A percentile compares a stretch with the other conserved stretches of the same genome.
phyloP scores from a whole-genome alignment of 2,797 vertebrate genomes.

The Pipistrellus pipistrellus region DNA sequence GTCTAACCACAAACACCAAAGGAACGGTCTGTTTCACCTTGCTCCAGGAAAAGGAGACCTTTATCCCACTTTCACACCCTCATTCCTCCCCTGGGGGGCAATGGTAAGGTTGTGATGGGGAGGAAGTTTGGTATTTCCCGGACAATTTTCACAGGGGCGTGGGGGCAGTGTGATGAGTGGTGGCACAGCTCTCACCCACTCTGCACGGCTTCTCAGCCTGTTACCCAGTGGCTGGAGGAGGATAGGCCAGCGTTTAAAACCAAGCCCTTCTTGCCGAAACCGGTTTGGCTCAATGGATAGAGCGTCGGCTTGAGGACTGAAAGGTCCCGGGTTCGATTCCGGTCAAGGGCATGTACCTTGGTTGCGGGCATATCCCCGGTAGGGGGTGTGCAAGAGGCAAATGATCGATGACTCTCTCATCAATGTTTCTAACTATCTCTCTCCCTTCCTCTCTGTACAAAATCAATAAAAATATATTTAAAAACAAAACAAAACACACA shows the following conservation, averaged over 20 bases:
- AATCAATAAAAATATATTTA: too few species aligned
- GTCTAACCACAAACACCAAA: background rate
- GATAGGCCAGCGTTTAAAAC: background rate
- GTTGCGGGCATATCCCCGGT: too few species aligned
- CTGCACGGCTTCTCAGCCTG: background rate
- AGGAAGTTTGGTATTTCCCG: background rate
- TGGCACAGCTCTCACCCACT: background rate
- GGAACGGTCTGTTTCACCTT: background rate
- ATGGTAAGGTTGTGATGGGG: background rate
- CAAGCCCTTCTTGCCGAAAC: too few species aligned
- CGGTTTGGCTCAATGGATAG: too few species aligned
- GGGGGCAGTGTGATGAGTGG: background rate
- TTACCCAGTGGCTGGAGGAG: background rate
- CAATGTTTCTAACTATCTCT: too few species aligned
- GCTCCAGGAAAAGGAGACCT: background rate
- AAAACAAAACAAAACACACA: too few species aligned
- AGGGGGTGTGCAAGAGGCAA: too few species aligned
- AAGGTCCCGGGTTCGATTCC: too few species aligned
- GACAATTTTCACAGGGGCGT: background rate
- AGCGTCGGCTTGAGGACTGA: too few species aligned
- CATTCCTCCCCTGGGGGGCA: background rate
- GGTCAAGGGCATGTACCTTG: too few species aligned
- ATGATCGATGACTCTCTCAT: too few species aligned
- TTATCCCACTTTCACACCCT: background rate
- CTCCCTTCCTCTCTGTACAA: too few species aligned